Evolutionary conservation across 2,797 vertebrate species (phyloP), one percentile per base, ranked within the genome.

Genomic region (Masticophis lateralis): DNA sequence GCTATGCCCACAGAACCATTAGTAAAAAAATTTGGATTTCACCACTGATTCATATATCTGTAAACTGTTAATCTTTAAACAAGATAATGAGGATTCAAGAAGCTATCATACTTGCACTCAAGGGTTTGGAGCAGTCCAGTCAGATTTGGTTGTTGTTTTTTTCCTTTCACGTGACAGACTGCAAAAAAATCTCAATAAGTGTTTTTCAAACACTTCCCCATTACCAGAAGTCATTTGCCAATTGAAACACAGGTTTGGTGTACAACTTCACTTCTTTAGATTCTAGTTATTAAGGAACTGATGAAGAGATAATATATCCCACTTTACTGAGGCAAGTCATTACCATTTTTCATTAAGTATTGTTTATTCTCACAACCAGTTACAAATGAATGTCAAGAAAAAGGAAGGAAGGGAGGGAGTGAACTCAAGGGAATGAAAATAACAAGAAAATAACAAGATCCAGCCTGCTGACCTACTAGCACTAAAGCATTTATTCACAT

Each of bases 241-340:
- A 74, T 66, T 22, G 9, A n/a, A 22, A 55, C 90, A 69, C 63
- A 57, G 20, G 56, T 32, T 79, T 12, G 32, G n/a, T 51, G 61
- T 11, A 66, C 91, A 43, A 57, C 83, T 92, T 32, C 91, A 87
- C 20, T 56, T 61, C 92, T 89, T 60, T 57, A 22, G 20, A 60
- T 60, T 47, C 56, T 53, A 83, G 66, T 56, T n/a, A 7, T 59
- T 66, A 90, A 18, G 28, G 88, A n/a, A 55, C 86, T 94, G 51
- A 90, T 7, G 69, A 69, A 89, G 94, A 91, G 94, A 43, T 69
- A 1, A 59, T 63, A 0, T 37, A 10, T 51, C 86, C 16, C 91
- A 32, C 56, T 59, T 79, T 32, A 92, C 18, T 92, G 94, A 32
- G 9, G 2, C 37, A 95, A 95, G 95, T 96, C 95, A 96, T 96